A percentile compares a stretch with the other conserved stretches of the same genome.
These are phyloP conservation scores for Glaucomys volans DNA, from an alignment of 2,113 vertebrate genomes.

Conservation along the genomic window DNA sequence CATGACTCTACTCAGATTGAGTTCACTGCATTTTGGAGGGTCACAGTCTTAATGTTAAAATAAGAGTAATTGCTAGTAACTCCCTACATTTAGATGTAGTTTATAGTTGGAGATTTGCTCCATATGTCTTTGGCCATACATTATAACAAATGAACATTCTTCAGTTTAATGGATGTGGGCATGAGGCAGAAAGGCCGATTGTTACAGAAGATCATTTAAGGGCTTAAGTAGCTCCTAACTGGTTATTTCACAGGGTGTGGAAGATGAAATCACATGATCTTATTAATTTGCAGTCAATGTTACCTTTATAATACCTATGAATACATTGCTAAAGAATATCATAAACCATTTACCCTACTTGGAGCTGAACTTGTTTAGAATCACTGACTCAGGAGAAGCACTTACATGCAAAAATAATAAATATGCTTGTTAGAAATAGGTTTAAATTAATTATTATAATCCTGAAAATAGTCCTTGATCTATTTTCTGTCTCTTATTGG, in stretches of 20 bases:
- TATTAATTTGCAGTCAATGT: constrained; percentile 55
- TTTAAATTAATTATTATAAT: constrained; percentile 41
- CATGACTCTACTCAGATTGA: constrained; percentile 9
- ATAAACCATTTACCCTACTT: constrained; percentile 29
- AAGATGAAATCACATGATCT: constrained; percentile 19
- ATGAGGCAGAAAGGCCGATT: constrained; percentile 36
- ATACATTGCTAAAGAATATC: constrained; percentile 45
- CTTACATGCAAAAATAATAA: constrained; percentile 42
- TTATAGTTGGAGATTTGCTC: constrained; percentile 50
- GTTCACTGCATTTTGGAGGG: constrained; percentile 29
- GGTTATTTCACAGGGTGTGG: constrained; percentile 40
- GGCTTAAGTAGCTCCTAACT: constrained; percentile 29
- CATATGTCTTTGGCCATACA: not conserved
- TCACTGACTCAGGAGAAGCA: constrained; percentile 30
- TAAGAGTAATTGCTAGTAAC: constrained; percentile 38
- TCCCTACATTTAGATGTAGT: constrained; percentile 27
- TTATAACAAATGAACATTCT: constrained; percentile 36
- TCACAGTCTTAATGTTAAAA: constrained; percentile 51
- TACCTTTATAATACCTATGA: constrained; percentile 56
- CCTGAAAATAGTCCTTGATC: not conserved
- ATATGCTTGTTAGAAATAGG: constrained; percentile 2
- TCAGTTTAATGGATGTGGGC: not conserved
- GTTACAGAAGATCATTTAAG: constrained; percentile 44
- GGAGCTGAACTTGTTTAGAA: constrained; percentile 52
- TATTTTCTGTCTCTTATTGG: not conserved